These are phyloP conservation scores for Callimorpha dominula DNA, from an alignment of 2,888 invertebrate species.

Conservation along the genomic window DNA sequence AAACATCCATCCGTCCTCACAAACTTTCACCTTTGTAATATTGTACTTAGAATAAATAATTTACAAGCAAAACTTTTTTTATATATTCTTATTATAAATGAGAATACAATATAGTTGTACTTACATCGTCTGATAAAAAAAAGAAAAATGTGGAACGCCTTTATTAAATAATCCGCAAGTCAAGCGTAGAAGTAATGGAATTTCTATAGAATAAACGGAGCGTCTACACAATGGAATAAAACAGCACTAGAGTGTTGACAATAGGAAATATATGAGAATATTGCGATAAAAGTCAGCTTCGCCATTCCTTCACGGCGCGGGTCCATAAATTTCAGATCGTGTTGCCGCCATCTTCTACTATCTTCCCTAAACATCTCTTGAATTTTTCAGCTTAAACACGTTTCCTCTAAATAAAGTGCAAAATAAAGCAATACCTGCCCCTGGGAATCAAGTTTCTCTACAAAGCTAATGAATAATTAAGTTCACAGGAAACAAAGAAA, in stretches of 20 bases:
- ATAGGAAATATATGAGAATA: constrained; percentile 59
- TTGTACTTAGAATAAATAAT: neutral
- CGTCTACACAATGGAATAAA: constrained; percentile 45
- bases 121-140: constrained; percentile 6
- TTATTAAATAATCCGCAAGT: constrained; percentile 37
- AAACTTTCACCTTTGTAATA: too few relatives aligned
- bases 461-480: neutral
- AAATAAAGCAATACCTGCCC: too few relatives aligned
- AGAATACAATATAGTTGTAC: neutral
- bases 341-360: neutral
- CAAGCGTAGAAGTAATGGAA: constrained; percentile 31
- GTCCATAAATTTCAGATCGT: constrained; percentile 59
- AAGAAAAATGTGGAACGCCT: constrained; percentile 14
- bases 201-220: constrained; percentile 41
- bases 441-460: too few relatives aligned
- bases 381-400: neutral
- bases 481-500: neutral
- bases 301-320: constrained; percentile 49
- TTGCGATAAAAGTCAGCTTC: constrained; percentile 53
- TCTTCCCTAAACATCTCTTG: neutral
- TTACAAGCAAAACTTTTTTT: neutral
- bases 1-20: too few relatives aligned
- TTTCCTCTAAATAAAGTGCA: too few relatives aligned
- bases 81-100: neutral
- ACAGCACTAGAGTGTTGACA: constrained; percentile 50